Evolutionary conservation across 2,797 vertebrate species (phyloP).

Genomic region (Acanthopagrus latus): DNA sequence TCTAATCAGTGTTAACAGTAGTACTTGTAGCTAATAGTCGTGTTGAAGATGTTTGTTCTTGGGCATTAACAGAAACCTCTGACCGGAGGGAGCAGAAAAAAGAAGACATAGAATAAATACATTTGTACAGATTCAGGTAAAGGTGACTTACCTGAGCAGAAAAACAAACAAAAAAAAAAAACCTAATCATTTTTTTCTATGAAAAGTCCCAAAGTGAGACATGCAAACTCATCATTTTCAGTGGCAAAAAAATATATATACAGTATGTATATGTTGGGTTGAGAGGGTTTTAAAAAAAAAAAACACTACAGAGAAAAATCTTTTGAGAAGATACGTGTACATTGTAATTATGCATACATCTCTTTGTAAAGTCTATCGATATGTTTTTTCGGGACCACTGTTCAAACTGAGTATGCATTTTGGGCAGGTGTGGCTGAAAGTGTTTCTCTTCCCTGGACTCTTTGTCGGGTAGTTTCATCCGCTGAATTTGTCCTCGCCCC

Average conservation of each 20-base stretch:
- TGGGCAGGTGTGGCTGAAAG: slow-evolving; percentile 53
- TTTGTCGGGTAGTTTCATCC: slow-evolving; percentile 47
- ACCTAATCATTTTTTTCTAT: slow-evolving; percentile 69
- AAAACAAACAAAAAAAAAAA: slow-evolving; percentile 59
- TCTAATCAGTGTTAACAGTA: slow-evolving; percentile 85
- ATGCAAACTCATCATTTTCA: slow-evolving; percentile 79
- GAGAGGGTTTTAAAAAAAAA: slow-evolving; percentile 61
- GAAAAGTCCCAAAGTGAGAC: slow-evolving; percentile 79
- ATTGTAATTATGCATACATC: slow-evolving; percentile 84
- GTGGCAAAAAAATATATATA: slow-evolving; percentile 56
- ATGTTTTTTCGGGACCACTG: slow-evolving; percentile 78
- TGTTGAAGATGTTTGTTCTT: slow-evolving; percentile 85
- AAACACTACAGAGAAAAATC: slow-evolving; percentile 56
- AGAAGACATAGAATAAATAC: slow-evolving; percentile 72
- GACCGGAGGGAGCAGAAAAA: slow-evolving; percentile 70
- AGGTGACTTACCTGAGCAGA: slow-evolving; percentile 76
- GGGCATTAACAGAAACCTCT: slow-evolving; percentile 86
- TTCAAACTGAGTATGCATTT: slow-evolving; percentile 68
- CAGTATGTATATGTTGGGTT: slow-evolving; percentile 69
- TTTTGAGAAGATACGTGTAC: slow-evolving; percentile 78
- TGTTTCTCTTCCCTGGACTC: slow-evolving; percentile 65
- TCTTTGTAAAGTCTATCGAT: slow-evolving; percentile 82
- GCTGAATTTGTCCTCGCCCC: background rate
- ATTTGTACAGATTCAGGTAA: slow-evolving; percentile 84
- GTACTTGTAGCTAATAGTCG: slow-evolving; percentile 85